A percentile compares a stretch with the other conserved stretches of the same genome.
Evolutionary conservation across 2,888 invertebrate species (phyloP).

Genomic region (Laothoe populi): DNA sequence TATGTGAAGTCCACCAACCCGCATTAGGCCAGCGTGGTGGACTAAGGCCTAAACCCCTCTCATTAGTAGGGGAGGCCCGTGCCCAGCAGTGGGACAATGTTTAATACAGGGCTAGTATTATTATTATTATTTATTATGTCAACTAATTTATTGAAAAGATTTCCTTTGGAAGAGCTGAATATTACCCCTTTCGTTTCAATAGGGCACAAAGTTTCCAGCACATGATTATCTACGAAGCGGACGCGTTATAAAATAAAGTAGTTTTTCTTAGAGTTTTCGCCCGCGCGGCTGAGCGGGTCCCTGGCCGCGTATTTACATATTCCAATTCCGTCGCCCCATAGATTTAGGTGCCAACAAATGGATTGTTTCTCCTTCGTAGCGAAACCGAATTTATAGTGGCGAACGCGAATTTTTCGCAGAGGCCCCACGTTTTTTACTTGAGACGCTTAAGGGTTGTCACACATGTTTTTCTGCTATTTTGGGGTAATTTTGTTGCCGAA

Average conservation of each 20-base stretch:
- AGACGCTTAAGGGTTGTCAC: slow-evolving; percentile 19
- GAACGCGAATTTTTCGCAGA: slow-evolving; percentile 58
- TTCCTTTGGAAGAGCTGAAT: neutral
- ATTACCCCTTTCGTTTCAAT: neutral
- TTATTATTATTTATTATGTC: too few relatives aligned
- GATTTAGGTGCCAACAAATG: slow-evolving; percentile 76
- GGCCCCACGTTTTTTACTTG: slow-evolving; percentile 33
- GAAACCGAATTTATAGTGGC: slow-evolving; percentile 70
- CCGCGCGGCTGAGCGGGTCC: slow-evolving; percentile 46
- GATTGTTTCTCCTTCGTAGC: slow-evolving; percentile 73
- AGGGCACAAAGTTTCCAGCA: neutral
- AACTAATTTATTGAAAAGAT: neutral
- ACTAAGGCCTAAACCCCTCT: too few relatives aligned
- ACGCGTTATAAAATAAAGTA: slow-evolving; percentile 7
- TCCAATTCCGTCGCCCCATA: slow-evolving; percentile 65
- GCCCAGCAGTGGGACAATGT: too few relatives aligned
- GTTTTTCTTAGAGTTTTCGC: slow-evolving; percentile 32
- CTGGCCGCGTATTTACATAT: slow-evolving; percentile 64
- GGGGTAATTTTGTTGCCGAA: neutral
- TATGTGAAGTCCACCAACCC: too few relatives aligned
- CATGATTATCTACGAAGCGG: slow-evolving; percentile 8
- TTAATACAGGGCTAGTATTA: too few relatives aligned
- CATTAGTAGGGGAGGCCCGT: too few relatives aligned
- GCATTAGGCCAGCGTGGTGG: too few relatives aligned
- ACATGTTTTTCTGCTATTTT: neutral